A percentile compares a stretch with the other conserved stretches of the same genome.
Conservation (phyloP, 2,797 vertebrate genomes). For the Trachops cirrhosus region DNA sequence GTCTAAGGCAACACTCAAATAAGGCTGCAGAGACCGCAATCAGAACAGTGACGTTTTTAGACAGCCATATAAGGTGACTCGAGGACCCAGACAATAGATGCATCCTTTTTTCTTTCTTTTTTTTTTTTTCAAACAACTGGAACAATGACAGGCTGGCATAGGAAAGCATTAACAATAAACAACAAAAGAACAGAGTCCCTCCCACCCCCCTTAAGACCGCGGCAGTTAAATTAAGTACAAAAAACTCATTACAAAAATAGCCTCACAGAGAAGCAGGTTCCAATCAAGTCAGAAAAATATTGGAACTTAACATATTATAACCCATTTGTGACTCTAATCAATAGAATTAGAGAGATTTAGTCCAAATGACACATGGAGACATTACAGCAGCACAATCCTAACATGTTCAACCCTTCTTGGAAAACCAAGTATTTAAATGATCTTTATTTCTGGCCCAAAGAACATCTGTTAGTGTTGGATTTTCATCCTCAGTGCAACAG, state of each 20-base stretch:
- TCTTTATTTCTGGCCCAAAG: slow-evolving; percentile 84
- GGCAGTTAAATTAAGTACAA: slow-evolving; percentile 92
- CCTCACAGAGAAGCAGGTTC: slow-evolving; percentile 94
- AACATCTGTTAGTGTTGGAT: slow-evolving; percentile 82
- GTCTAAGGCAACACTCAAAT: slow-evolving; percentile 94
- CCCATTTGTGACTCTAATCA: slow-evolving; percentile 84
- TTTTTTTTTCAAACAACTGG: slow-evolving; percentile 82
- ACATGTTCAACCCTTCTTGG: slow-evolving; percentile 81
- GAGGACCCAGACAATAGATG: slow-evolving; percentile 85
- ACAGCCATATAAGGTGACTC: slow-evolving; percentile 84
- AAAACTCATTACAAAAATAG: slow-evolving; percentile 97
- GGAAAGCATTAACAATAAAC: slow-evolving; percentile 92
- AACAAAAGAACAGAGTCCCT: slow-evolving; percentile 85
- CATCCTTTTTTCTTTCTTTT: slow-evolving; percentile 79
- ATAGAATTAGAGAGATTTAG: slow-evolving; percentile 85
- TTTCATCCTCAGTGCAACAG: slow-evolving; percentile 88
- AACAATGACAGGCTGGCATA: slow-evolving; percentile 87
- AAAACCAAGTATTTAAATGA: slow-evolving; percentile 72
- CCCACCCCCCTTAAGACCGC: slow-evolving; percentile 84
- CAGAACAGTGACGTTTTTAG: slow-evolving; percentile 85
- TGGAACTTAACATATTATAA: slow-evolving; percentile 87
- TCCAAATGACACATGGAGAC: slow-evolving; percentile 83
- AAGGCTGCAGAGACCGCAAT: slow-evolving; percentile 93
- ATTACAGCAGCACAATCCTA: slow-evolving; percentile 83
- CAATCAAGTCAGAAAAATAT: slow-evolving; percentile 91